A percentile compares a stretch with the other conserved stretches of the same genome.
Conservation (phyloP, 92 coral and sea anemone genomes). For the Siderastrea siderea region DNA sequence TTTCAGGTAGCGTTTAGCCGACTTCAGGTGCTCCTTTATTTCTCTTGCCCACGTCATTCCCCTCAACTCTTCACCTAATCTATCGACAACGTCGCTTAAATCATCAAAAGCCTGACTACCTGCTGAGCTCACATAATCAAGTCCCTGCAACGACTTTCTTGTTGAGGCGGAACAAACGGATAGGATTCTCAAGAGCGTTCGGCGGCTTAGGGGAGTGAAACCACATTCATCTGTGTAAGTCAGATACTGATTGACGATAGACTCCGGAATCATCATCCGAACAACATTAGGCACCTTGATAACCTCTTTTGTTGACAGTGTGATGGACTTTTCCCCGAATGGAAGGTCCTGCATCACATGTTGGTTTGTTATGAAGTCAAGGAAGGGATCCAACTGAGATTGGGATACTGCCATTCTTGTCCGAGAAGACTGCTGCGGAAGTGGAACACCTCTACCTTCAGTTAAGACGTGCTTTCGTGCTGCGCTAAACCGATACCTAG, state of each 20-base stretch:
- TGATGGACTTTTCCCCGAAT: slow-evolving; percentile 59
- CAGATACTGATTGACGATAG: slow-evolving; percentile 63
- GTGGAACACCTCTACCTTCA: slow-evolving; percentile 61
- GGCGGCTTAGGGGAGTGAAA: slow-evolving; percentile 60
- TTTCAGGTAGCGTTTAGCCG: slow-evolving; percentile 61
- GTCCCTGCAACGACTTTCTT: slow-evolving; percentile 64
- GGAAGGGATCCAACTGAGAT: slow-evolving; percentile 61
- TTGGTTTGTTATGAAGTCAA: slow-evolving; percentile 61
- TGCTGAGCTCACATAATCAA: slow-evolving; percentile 58
- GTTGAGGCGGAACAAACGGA: slow-evolving; percentile 60
- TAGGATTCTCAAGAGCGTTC: slow-evolving; percentile 48
- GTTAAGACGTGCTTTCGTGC: slow-evolving; percentile 61
- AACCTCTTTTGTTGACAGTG: slow-evolving; percentile 63
- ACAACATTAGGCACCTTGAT: slow-evolving; percentile 69
- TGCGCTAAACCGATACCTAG: slow-evolving; percentile 47
- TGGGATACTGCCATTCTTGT: slow-evolving; percentile 58
- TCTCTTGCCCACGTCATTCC: slow-evolving; percentile 79
- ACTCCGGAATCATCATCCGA: slow-evolving; percentile 57
- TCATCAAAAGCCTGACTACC: slow-evolving; percentile 73
- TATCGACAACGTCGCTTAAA: slow-evolving; percentile 48
- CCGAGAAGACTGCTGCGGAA: slow-evolving; percentile 36
- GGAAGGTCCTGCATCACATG: slow-evolving; percentile 74
- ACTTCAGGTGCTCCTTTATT: slow-evolving; percentile 54
- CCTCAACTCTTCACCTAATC: slow-evolving; percentile 58
- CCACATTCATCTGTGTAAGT: slow-evolving; percentile 48